These are phyloP conservation scores for Triops longicaudatus DNA, from an alignment of 1,140 invertebrate species.

Conservation along the genomic window DNA sequence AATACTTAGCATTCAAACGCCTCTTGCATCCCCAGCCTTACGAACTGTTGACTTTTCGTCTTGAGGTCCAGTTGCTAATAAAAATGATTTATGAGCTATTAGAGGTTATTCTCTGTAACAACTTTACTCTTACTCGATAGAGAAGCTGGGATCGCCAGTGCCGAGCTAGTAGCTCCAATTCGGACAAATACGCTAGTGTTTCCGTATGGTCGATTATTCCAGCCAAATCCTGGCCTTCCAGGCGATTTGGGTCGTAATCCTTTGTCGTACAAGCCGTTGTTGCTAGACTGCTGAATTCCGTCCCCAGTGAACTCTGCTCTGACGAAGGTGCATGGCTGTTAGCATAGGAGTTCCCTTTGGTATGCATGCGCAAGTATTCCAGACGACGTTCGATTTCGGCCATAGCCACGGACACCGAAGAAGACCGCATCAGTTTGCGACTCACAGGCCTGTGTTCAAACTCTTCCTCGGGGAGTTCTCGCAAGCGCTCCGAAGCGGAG, in stretches of 20 bases:
- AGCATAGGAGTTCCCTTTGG: neutral
- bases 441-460: neutral
- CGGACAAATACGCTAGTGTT: slow-evolving; percentile 29
- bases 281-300: slow-evolving; percentile 12
- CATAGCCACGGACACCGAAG: slow-evolving; percentile 24
- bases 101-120: too few species aligned
- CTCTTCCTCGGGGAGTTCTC: neutral
- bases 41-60: neutral
- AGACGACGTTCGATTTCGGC: slow-evolving; percentile 21
- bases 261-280: neutral
- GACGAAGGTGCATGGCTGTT: slow-evolving; percentile 3
- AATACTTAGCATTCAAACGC: slow-evolving; percentile 12
- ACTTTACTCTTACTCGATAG: slow-evolving; percentile 24
- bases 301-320: neutral
- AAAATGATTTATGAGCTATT: too few species aligned
- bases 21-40: neutral
- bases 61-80: slow-evolving; percentile 1
- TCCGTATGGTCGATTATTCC: slow-evolving; percentile 26
- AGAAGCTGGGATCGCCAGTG: slow-evolving; percentile 29
- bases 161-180: slow-evolving; percentile 30
- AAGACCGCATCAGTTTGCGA: slow-evolving; percentile 19
- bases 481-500: neutral
- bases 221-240: slow-evolving; percentile 7
- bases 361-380: slow-evolving; percentile 17
- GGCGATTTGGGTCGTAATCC: neutral